Percentiles rank a stretch among this genome's conserved stretches.
These are phyloP conservation scores for Phrynocephalus forsythii DNA, from an alignment of 2,797 vertebrate genomes.

Conservation along the genomic window DNA sequence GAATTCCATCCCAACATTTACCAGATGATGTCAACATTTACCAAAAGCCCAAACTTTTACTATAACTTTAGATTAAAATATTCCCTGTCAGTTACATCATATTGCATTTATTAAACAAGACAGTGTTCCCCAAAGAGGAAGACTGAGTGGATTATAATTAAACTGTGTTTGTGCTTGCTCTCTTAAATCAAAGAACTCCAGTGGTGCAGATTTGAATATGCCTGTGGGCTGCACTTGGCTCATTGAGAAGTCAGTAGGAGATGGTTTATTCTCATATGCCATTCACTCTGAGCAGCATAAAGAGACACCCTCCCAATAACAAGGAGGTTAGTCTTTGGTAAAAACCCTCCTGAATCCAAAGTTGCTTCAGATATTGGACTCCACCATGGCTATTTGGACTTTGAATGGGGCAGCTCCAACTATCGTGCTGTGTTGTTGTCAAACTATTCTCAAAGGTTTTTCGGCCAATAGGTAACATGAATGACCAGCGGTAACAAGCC, in stretches of 20 bases:
- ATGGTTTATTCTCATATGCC: background rate
- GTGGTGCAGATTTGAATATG: background rate
- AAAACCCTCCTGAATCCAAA: background rate
- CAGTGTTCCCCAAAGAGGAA: background rate
- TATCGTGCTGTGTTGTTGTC: too few relatives aligned
- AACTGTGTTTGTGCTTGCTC: background rate
- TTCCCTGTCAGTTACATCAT: background rate
- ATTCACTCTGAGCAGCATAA: background rate
- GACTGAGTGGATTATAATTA: slow-evolving; percentile 25
- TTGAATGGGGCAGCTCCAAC: too few relatives aligned
- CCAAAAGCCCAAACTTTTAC: background rate
- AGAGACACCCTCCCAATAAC: too few relatives aligned
- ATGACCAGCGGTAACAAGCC: too few relatives aligned
- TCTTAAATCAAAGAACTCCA: slow-evolving; percentile 2
- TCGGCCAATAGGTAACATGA: too few relatives aligned
- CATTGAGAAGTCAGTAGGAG: slow-evolving; percentile 14
- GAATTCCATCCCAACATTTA: background rate
- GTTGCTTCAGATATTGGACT: background rate
- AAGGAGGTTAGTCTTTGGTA: background rate
- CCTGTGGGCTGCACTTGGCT: background rate
- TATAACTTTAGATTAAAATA: background rate
- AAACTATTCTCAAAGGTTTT: too few relatives aligned
- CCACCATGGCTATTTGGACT: too few relatives aligned
- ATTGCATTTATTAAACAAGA: background rate
- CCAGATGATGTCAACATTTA: background rate